Evolutionary conservation across 1,140 invertebrate genomes (phyloP).

Genomic region (Euwallacea fornicatus): DNA sequence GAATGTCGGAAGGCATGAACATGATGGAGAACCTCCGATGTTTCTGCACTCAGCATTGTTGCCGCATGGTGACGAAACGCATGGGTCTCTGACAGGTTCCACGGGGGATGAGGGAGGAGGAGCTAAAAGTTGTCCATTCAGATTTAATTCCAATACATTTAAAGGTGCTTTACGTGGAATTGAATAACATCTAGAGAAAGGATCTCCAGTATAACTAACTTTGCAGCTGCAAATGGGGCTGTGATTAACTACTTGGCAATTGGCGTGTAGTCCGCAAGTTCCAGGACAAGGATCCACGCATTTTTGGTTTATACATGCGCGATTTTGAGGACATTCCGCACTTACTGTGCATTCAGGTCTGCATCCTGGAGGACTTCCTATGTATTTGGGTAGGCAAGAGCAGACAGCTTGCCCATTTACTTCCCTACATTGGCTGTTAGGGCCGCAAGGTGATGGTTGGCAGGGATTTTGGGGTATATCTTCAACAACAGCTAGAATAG

Average conservation of each 20-base stretch:
- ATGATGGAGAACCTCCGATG: constrained; percentile 62
- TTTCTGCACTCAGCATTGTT: constrained; percentile 67
- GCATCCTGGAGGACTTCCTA: constrained; percentile 78
- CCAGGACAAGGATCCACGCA: constrained; percentile 79
- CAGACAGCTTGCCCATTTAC: constrained; percentile 75
- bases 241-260: constrained; percentile 68
- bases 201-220: constrained; percentile 70
- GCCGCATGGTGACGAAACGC: constrained; percentile 69
- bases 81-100: constrained; percentile 61
- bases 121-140: constrained; percentile 27
- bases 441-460: constrained; percentile 77
- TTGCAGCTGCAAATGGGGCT: constrained; percentile 70
- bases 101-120: constrained; percentile 48
- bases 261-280: constrained; percentile 70
- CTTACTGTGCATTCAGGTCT: constrained; percentile 79
- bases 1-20: constrained; percentile 68
- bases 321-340: constrained; percentile 76
- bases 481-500: constrained; percentile 30
- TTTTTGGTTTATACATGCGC: constrained; percentile 76
- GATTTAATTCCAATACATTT: not conserved
- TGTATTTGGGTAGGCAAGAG: constrained; percentile 75
- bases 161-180: constrained; percentile 56
- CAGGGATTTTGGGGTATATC: constrained; percentile 63
- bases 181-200: constrained; percentile 68
- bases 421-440: constrained; percentile 76